Percentiles rank a stretch among this genome's conserved stretches.
Evolutionary conservation across 1,140 invertebrate genomes (phyloP).

Genomic region (Trissolcus basalis): DNA sequence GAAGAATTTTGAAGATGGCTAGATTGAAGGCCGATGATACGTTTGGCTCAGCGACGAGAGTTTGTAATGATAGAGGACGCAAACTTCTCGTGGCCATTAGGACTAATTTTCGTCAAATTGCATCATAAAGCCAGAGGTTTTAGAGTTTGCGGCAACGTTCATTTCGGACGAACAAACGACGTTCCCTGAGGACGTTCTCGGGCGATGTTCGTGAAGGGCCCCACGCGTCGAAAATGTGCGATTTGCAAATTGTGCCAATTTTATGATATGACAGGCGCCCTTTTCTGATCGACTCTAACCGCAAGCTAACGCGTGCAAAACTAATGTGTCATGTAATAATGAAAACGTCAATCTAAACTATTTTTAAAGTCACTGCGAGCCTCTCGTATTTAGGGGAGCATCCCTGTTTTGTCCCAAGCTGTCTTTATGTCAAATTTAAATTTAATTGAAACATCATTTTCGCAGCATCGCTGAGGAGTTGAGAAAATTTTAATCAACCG

Average conservation of each 20-base stretch:
- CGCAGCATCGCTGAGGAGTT: background rate
- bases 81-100: conserved; percentile 64
- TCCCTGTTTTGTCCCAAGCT: conserved; percentile 13
- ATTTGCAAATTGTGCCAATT: conserved; percentile 66
- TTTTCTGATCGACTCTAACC: conserved; percentile 54
- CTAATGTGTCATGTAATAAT: conserved; percentile 55
- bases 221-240: conserved; percentile 61
- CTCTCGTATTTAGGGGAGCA: conserved; percentile 33
- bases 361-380: conserved; percentile 48
- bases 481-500: background rate
- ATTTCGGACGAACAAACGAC: conserved; percentile 52
- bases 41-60: conserved; percentile 36
- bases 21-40: conserved; percentile 48
- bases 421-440: conserved; percentile 28
- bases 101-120: conserved; percentile 72
- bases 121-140: conserved; percentile 59
- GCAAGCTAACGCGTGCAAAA: conserved; percentile 53
- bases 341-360: conserved; percentile 57
- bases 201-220: conserved; percentile 54
- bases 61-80: conserved; percentile 59
- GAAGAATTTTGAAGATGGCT: background rate
- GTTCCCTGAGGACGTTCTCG: conserved; percentile 56
- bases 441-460: conserved; percentile 42
- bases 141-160: conserved; percentile 58
- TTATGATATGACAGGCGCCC: conserved; percentile 50